Evolutionary conservation across 2,113 vertebrate genomes (phyloP).

Genomic region (Aplodontia rufa): DNA sequence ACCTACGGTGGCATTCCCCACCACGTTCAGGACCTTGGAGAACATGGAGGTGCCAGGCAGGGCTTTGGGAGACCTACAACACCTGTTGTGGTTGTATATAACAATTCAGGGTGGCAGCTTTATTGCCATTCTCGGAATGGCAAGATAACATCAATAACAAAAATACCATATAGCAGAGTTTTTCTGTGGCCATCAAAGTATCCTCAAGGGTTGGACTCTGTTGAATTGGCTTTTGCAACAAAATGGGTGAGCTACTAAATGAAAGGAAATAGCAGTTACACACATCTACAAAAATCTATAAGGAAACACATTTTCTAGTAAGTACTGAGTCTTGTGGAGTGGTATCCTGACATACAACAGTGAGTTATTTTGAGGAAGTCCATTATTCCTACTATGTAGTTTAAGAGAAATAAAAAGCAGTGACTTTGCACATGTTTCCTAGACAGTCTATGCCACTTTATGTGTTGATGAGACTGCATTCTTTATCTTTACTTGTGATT

Average conservation of each 20-base stretch:
- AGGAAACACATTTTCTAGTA: neutral
- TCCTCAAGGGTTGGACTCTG: neutral
- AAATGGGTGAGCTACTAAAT: neutral
- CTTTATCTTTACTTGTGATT: neutral
- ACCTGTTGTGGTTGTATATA: neutral
- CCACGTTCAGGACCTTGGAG: neutral
- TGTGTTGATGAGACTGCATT: neutral
- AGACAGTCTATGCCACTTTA: neutral
- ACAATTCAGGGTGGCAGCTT: neutral
- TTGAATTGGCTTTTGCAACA: neutral
- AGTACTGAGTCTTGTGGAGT: neutral
- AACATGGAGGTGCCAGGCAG: neutral
- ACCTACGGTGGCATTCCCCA: neutral
- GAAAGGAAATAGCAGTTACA: neutral
- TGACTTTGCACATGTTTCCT: neutral
- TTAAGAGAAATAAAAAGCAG: neutral
- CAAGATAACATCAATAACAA: neutral
- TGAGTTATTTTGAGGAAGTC: neutral
- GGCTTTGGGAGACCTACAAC: neutral
- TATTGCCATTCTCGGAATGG: neutral
- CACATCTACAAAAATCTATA: neutral
- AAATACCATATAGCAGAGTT: neutral
- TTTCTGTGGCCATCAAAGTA: neutral
- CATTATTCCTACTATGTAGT: neutral
- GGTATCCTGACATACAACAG: neutral